Base-by-base conservation (phyloP, 2,797 vertebrate species). In the Oophaga sylvatica region DNA sequence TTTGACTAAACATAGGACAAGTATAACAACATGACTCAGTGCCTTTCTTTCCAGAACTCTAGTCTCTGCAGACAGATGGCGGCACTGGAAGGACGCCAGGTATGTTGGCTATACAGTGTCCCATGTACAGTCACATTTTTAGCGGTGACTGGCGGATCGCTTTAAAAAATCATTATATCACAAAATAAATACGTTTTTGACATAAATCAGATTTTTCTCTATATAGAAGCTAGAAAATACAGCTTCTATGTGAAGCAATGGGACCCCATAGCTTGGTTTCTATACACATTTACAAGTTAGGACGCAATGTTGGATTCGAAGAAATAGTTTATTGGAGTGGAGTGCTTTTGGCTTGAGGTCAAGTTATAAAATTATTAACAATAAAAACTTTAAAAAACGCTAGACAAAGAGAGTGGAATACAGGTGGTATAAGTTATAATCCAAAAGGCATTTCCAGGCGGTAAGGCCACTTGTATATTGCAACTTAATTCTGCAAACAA, bases 361-460 rank as follows among this genome's bases (percentile, higher is more conserved):
- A 78, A 11, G 10, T 73, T 85, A 48, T 35, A 65, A 81, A 81
- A 31, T 60, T 31, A 20, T 22, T 78, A 16, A 53, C 31, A 78
- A 65, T 41, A 79, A 31, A 63, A 41, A 63, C 62, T 8, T 20
- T 22, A 67, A 26, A 67, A n/a, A 65, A 65, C 19, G 59, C 41
- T 22, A 68, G 31, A 87, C 59, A 4, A 67, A 87, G 22, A 7
- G 20, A 62, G 82, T 56, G 57, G 29, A 80, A 78, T 6, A 85
- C 10, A 86, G 81, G 76, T 83, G 35, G 68, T 57, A 88, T 88
- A 88, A 89, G 68, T 86, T 70, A 85, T 67, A 86, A 83, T 86
- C 45, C 77, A 80, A 62, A 80, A 60, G 31, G 31, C 80, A 86
- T 86, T 57, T 68, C 70, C 65, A 2, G 62, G 67, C 56, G 70